Conservation (phyloP, 2,888 invertebrate species). For the Lutraria lutraria region DNA sequence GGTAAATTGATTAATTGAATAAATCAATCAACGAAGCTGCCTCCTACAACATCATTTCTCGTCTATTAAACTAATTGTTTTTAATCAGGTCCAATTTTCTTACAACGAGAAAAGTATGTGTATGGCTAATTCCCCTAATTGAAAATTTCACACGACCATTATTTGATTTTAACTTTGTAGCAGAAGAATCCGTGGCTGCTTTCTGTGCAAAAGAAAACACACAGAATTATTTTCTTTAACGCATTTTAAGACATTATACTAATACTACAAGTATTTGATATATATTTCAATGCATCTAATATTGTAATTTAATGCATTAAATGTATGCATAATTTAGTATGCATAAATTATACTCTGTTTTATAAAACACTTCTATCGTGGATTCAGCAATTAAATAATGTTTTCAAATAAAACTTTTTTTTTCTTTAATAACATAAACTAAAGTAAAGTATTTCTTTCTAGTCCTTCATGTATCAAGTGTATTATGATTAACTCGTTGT, state of each 20-base stretch:
- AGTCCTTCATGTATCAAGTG: no score
- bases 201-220: neutral
- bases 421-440: no score
- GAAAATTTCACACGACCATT: slow-evolving; percentile 53
- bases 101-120: neutral
- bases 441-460: no score
- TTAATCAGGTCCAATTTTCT: slow-evolving; percentile 57
- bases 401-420: no score
- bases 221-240: neutral
- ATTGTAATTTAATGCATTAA: no score
- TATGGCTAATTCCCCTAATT: slow-evolving; percentile 48
- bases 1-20: slow-evolving; percentile 65
- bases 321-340: no score
- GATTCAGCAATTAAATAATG: no score
- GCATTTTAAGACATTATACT: neutral
- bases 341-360: no score
- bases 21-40: slow-evolving; percentile 27
- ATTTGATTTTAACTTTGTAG: neutral
- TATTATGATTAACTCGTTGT: no score
- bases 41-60: slow-evolving; percentile 23
- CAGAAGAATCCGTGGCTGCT: neutral
- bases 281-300: no score
- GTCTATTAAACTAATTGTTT: slow-evolving; percentile 57
- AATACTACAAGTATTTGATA: no score
- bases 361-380: no score